A percentile compares a stretch with the other conserved stretches of the same genome.
These are phyloP conservation scores for Drosophila phalerata DNA, from an alignment of 2,888 invertebrate genomes.

Conservation along the genomic window DNA sequence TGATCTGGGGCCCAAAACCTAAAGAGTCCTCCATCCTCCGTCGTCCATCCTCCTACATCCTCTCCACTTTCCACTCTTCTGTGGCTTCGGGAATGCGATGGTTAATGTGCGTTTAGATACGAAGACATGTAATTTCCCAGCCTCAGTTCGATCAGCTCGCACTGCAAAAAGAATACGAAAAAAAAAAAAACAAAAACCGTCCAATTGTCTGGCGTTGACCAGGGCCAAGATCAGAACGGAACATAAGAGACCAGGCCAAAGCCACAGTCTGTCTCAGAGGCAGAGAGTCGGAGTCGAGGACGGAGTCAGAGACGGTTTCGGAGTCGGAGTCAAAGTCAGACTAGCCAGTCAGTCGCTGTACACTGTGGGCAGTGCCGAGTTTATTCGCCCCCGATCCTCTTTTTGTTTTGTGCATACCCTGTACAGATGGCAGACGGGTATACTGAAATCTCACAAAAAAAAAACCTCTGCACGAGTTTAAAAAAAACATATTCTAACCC, in stretches of 20 bases:
- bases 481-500: too few species aligned
- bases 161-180: not conserved
- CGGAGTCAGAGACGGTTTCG: not conserved
- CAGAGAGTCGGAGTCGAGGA: not conserved
- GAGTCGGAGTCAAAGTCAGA: not conserved
- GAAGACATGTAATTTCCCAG: slow-evolving; percentile 79
- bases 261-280: too few species aligned
- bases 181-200: slow-evolving; percentile 7
- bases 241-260: slow-evolving; percentile 4
- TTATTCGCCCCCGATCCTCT: slow-evolving; percentile 34
- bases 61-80: not conserved
- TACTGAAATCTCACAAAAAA: not conserved
- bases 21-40: not conserved
- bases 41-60: not conserved
- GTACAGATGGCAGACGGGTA: not conserved
- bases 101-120: slow-evolving; percentile 80
- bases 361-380: slow-evolving; percentile 33
- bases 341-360: slow-evolving; percentile 47
- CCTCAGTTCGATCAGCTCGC: slow-evolving; percentile 51
- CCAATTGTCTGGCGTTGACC: slow-evolving; percentile 34
- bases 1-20: slow-evolving; percentile 6
- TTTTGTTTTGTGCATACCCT: slow-evolving; percentile 12
- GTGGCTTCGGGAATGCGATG: slow-evolving; percentile 69
- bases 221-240: slow-evolving; percentile 16
- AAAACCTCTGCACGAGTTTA: too few species aligned